Evolutionary conservation across 2,888 invertebrate species (phyloP), one percentile per base, ranked within the genome.

Genomic region (Epinotia nisella): DNA sequence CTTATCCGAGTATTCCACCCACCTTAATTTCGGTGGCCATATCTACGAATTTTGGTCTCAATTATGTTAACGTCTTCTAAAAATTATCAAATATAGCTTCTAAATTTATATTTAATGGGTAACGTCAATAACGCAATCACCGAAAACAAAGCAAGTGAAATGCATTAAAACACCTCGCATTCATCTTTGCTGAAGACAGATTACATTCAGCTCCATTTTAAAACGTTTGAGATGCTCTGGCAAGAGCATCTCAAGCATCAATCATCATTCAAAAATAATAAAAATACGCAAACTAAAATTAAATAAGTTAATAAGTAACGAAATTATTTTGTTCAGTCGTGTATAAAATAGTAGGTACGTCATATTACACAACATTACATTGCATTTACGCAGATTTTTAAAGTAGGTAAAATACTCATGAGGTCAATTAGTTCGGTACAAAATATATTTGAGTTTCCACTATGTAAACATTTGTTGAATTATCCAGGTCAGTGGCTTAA

Each of bases 401-500:
- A 39, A 59, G 10, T 35, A 35, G 35, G 35, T 39, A 9, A 53
- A 19, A 17, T 11, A 17, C 35, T 59, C 58, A 29, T 35, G 35
- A 59, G 35, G 24, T 29, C 19, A 1, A 66, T 41, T 41, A 56
- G 29, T 56, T 66, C 11, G n/a, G 17, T 62, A 61, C 11, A 24
- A 45, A 45, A 19, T 15, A 55, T 51, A 64, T 64, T 65, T 64
- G 58, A 64, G 19, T 35, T 58, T 35, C 58, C 56, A 65, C 51
- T 64, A 51, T 41, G n/a, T 49, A 56, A 64, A 41, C 29, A 60
- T 66, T 71, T 71, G 51, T 21, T 55, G 59, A 71, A 53, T 71
- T 66, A 60, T 69, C 64, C 51, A 68, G 73, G 68, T 64, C 68
- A 69, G 72, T 69, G 17, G 39, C 62, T 64, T 73, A 64, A 73